Base-by-base conservation (phyloP, 1,140 invertebrate species). In the Orchestia grillus region DNA sequence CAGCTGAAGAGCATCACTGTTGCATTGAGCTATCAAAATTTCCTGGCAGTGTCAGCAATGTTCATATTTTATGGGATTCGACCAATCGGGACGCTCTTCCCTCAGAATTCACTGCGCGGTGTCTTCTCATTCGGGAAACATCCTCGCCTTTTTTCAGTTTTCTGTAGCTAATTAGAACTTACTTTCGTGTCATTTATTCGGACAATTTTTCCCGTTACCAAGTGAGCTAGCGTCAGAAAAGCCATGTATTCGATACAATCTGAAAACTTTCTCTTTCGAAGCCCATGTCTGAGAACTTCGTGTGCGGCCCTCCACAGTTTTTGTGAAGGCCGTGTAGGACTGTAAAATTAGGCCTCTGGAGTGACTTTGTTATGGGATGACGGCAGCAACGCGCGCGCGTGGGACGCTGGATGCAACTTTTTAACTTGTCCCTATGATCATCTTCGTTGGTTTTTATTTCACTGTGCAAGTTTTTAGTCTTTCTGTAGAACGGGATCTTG, bases 391-490 rank as follows among this genome's bases (percentile, higher is more conserved):
- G n/a, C 88, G 88, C 88, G 88, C 41, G 88, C 36, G 43, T 44
- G 88, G 88, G 42, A 77, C 11, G 36, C 43, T 90, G 88, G 28
- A 44, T 90, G 41, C 88, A 90, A 90, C 88, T 90, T 90, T 90
- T 90, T 42, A 41, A 44, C 88, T 44, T 90, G 88, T 90, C 88
- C 88, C 88, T 42, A 44, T 42, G 88, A 90, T 90, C 88, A 19
- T 90, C 88, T 90, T 90, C 88, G 23, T 90, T 90, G 36, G 88
- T 90, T 90, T 90, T 90, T 90, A 90, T 90, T 90, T 90, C 88
- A 90, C 40, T 45, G 92, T 94, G 44, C 92, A n/a, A 94, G 92
- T 94, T 94, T 94, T 94, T 94, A 44, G 92, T 44, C 92, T 94
- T 94, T 94, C 92, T 94, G 11, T 94, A 15, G 44, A 94, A 40